phyloP scores from a whole-genome alignment of 2,797 vertebrate species.

The Picus viridis region DNA sequence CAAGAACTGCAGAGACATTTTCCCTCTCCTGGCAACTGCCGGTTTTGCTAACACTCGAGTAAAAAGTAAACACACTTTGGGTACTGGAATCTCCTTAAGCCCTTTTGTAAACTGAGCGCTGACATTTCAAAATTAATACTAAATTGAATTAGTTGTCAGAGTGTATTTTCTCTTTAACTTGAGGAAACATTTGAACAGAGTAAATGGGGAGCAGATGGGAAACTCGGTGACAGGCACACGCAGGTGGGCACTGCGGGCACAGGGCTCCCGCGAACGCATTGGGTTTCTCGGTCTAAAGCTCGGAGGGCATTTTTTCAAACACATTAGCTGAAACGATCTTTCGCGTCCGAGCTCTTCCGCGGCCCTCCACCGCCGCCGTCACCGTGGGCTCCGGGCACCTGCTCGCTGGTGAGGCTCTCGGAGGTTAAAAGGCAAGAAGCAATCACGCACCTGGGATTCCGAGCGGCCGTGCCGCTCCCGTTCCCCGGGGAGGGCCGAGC shows the following conservation, averaged over 20 bases:
- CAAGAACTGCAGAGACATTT: neutral
- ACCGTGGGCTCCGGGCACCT: neutral
- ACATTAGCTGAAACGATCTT: fast-evolving
- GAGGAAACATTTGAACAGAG: neutral
- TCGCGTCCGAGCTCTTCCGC: fast-evolving
- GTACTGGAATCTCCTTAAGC: neutral
- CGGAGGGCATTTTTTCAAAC: no score
- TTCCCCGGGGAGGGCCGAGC: neutral
- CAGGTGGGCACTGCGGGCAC: neutral
- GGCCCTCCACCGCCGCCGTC: no score
- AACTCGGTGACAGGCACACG: fast-evolving
- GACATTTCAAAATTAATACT: neutral
- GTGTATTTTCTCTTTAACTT: neutral
- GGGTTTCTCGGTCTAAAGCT: no score
- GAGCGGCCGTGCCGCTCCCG: neutral
- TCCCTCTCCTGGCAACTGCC: neutral
- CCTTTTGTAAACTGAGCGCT: neutral
- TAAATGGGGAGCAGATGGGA: neutral
- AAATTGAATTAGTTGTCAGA: slow-evolving; percentile 3
- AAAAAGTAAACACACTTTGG: neutral
- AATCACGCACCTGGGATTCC: neutral
- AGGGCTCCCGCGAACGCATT: fast-evolving
- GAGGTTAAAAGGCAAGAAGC: no score
- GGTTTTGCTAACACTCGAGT: neutral
- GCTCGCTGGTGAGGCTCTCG: neutral